Percentiles rank a stretch among this genome's conserved stretches.
Conservation (phyloP, 2,797 vertebrate species). For the Gymnopithys bicolor region DNA sequence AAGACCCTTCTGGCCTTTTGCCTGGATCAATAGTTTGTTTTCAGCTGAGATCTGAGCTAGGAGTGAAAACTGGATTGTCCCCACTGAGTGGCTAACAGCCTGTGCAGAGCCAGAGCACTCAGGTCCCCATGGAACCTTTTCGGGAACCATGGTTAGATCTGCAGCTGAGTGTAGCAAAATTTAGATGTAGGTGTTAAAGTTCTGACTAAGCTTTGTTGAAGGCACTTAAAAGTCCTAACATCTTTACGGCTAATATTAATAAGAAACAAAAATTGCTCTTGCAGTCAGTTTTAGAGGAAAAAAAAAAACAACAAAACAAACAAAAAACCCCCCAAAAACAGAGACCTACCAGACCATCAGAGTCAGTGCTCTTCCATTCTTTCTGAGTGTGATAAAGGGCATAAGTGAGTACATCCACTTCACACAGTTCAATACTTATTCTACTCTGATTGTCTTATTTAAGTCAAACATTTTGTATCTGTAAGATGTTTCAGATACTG, state of each 20-base stretch:
- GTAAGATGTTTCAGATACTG: not conserved
- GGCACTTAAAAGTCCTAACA: not conserved
- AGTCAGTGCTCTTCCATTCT: not conserved
- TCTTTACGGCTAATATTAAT: not conserved
- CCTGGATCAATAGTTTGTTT: not conserved
- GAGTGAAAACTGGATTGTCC: not conserved
- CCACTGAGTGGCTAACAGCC: not conserved
- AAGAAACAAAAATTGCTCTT: not conserved
- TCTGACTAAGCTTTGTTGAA: not conserved
- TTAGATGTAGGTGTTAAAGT: not conserved
- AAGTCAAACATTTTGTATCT: not conserved
- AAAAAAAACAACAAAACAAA: not conserved
- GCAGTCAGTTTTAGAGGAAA: not conserved
- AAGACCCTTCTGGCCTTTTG: not conserved
- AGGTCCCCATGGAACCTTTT: rapidly evolving
- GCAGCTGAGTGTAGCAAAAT: not conserved
- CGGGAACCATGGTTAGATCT: not conserved
- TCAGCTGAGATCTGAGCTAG: not conserved
- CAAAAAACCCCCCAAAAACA: not conserved
- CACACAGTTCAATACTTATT: not conserved
- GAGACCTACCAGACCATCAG: not conserved
- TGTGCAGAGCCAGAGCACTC: not conserved
- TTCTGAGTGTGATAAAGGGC: not conserved
- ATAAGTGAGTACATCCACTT: not conserved
- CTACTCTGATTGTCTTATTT: not conserved